Conservation (phyloP, 2,797 vertebrate genomes). For the Thalassophryne amazonica region DNA sequence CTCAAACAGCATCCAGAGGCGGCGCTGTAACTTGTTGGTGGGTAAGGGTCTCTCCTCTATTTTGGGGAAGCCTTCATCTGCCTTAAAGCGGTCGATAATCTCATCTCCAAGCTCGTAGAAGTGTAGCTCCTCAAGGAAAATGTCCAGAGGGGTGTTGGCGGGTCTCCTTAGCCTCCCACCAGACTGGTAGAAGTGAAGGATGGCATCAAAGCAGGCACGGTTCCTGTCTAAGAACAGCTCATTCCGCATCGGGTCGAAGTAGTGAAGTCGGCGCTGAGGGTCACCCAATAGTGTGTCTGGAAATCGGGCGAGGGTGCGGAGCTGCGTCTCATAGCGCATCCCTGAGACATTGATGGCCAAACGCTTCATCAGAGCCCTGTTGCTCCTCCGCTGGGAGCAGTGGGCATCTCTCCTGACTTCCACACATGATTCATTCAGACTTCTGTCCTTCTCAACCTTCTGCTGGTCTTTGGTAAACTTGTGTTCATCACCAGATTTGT, state of each 20-base stretch:
- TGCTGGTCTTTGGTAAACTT: slow-evolving; percentile 60
- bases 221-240: slow-evolving; percentile 93
- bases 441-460: slow-evolving; percentile 57
- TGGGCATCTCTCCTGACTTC: slow-evolving; percentile 27
- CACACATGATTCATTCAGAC: slow-evolving; percentile 25
- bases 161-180: slow-evolving; percentile 87
- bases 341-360: slow-evolving; percentile 93
- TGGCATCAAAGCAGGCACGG: slow-evolving; percentile 89
- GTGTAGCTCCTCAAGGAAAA: slow-evolving; percentile 91
- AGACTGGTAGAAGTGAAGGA: slow-evolving; percentile 94
- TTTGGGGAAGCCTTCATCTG: slow-evolving; percentile 87
- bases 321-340: slow-evolving; percentile 89
- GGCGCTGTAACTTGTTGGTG: slow-evolving; percentile 70
- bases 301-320: slow-evolving; percentile 87
- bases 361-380: slow-evolving; percentile 74
- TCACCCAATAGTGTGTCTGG: slow-evolving; percentile 90
- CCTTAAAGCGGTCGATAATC: slow-evolving; percentile 83
- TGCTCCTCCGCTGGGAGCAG: slow-evolving; percentile 36
- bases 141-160: slow-evolving; percentile 86
- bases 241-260: slow-evolving; percentile 86
- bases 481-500: slow-evolving; percentile 47
- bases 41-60: slow-evolving; percentile 83
- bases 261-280: slow-evolving; percentile 82
- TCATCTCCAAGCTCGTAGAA: slow-evolving; percentile 91
- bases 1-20: slow-evolving; percentile 92